Evolutionary conservation across 2,888 invertebrate species (phyloP).

Genomic region (Mechanitis messenoides): DNA sequence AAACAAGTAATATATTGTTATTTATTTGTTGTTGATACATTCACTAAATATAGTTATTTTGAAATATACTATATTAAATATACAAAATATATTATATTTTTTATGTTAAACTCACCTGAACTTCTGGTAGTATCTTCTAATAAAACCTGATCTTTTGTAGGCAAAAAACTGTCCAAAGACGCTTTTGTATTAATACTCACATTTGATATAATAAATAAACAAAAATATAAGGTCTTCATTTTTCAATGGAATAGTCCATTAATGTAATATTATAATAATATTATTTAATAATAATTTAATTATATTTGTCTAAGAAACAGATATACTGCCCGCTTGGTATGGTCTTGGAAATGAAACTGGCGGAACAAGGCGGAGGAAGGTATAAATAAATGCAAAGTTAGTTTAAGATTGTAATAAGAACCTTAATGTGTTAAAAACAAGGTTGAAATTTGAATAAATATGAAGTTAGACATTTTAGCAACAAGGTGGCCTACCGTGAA

Average conservation of each 20-base stretch:
- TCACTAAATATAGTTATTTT: no score
- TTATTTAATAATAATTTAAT: slow-evolving; percentile 29
- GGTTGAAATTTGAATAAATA: background rate
- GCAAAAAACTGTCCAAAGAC: slow-evolving; percentile 59
- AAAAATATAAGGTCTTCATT: slow-evolving; percentile 61
- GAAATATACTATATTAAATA: no score
- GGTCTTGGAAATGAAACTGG: slow-evolving; percentile 28
- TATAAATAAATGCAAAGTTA: slow-evolving; percentile 16
- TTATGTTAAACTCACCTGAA: slow-evolving; percentile 44
- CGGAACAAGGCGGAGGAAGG: slow-evolving; percentile 16
- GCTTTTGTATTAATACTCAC: slow-evolving; percentile 64
- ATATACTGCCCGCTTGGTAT: slow-evolving; percentile 20
- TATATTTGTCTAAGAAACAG: slow-evolving; percentile 7
- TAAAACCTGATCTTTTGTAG: slow-evolving; percentile 47
- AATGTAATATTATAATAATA: background rate
- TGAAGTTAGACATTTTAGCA: background rate
- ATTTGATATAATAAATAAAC: slow-evolving; percentile 56
- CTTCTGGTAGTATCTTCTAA: slow-evolving; percentile 57
- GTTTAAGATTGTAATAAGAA: background rate
- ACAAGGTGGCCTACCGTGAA: no score
- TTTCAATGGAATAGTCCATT: slow-evolving; percentile 17
- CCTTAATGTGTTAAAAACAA: background rate
- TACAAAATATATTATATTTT: no score
- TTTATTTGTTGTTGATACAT: no score
- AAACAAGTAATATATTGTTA: no score